phyloP scores from a whole-genome alignment of 2,888 invertebrate species.

The Macrosoma leucophasiata region DNA sequence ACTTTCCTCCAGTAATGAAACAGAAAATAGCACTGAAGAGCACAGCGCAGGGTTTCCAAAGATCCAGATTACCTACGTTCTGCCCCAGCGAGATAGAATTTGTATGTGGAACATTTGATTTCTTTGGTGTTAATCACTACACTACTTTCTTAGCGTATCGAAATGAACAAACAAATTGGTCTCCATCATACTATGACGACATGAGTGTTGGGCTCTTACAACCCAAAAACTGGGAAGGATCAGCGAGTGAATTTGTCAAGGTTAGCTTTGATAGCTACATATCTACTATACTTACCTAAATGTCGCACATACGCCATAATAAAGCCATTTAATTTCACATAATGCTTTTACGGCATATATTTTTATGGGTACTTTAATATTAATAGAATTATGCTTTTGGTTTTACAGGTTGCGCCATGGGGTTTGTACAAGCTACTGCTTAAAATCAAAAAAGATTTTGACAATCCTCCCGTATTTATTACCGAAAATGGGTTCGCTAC shows the following conservation, averaged over 20 bases:
- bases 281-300: too few relatives aligned
- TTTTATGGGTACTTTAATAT: too few relatives aligned
- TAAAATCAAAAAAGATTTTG: slow-evolving; percentile 57
- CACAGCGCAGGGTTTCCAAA: slow-evolving; percentile 42
- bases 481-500: slow-evolving; percentile 72
- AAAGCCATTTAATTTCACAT: too few relatives aligned
- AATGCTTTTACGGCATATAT: too few relatives aligned
- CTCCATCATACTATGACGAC: slow-evolving; percentile 27
- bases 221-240: slow-evolving; percentile 20
- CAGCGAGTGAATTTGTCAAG: slow-evolving; percentile 10
- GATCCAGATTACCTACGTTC: slow-evolving; percentile 56
- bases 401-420: slow-evolving; percentile 60
- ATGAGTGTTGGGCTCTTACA: slow-evolving; percentile 15
- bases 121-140: slow-evolving; percentile 78
- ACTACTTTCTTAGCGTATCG: slow-evolving; percentile 45
- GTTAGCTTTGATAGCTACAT: too few relatives aligned
- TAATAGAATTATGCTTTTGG: neutral
- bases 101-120: slow-evolving; percentile 35
- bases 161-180: slow-evolving; percentile 22
- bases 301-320: too few relatives aligned
- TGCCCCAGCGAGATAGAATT: slow-evolving; percentile 43
- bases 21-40: slow-evolving; percentile 46
- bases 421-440: slow-evolving; percentile 72
- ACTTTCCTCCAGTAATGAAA: slow-evolving; percentile 53
- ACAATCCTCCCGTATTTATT: slow-evolving; percentile 68